Base-by-base conservation (phyloP, 2,113 vertebrate species). In the Xenus cinereus region DNA sequence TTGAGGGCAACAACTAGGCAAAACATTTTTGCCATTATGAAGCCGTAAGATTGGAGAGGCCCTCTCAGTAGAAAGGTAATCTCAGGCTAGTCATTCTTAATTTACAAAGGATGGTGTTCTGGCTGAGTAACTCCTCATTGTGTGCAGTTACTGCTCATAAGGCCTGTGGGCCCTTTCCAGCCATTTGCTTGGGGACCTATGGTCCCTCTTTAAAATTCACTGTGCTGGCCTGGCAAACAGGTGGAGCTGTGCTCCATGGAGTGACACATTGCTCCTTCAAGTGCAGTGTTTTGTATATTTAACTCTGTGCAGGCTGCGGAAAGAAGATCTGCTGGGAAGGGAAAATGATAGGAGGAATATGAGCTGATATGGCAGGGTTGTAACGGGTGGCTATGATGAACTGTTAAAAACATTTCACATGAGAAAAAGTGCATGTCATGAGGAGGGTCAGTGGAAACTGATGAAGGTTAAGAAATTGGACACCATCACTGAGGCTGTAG, bases 401-500 rank as follows among this genome's bases (percentile, higher is more conserved):
- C 88, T 90, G 94, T 41, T 91, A 87, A 89, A 93, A 91, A 88
- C 66, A 48, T 72, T 87, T 91, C 73, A 50, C 60, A 87, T 78
- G 80, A 92, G 80, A 84, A 89, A 94, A 96, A 93, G 64, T 89
- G 71, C 8, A 10, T 91, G 92, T 97, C 95, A 62, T 66, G 62
- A 62, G n/a, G 8, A 26, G 51, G 90, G 72, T 79, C 89, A 83
- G 50, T 87, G 92, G 56, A 92, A 97, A 79, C 62, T 2, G 73
- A 69, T 92, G 87, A 94, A 97, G 89, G 80, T 26, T 95, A 90
- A 83, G 95, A 91, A 95, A 95, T 79, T 81, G 85, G 94, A 94
- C 77, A 73, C 69, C 75, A 83, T 93, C 93, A 97, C 92, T 95
- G 93, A 94, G 80, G 84, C 95, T 83, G 82, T 79, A 78, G 84